Percentiles rank a stretch among this genome's conserved stretches.
phyloP scores from a whole-genome alignment of 2,797 vertebrate species.

The Pteronotus mesoamericanus region DNA sequence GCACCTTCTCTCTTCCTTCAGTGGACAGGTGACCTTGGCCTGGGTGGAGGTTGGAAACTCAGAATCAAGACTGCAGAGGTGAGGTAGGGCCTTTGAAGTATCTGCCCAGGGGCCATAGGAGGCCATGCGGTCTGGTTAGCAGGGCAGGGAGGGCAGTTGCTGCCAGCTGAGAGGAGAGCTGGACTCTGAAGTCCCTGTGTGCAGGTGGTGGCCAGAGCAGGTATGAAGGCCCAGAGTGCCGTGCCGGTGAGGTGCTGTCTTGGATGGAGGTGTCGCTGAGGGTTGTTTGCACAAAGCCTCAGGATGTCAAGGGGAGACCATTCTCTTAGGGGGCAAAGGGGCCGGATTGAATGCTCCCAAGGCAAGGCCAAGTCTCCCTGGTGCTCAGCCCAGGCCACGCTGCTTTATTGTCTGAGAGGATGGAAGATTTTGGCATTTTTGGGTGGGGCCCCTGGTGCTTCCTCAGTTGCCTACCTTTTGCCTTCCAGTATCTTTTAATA shows the following conservation, averaged over 20 bases:
- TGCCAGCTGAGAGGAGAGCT: background rate
- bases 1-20: background rate
- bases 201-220: background rate
- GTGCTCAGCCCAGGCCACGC: background rate
- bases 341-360: fast-evolving
- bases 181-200: background rate
- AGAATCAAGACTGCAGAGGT: background rate
- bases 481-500: background rate
- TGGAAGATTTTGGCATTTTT: background rate
- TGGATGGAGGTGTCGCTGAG: background rate
- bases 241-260: fast-evolving
- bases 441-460: background rate
- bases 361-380: background rate
- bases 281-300: background rate
- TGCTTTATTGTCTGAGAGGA: background rate
- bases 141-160: background rate
- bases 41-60: background rate
- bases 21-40: background rate
- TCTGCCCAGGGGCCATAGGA: background rate
- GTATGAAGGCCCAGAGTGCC: background rate
- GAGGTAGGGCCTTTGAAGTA: background rate
- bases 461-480: background rate
- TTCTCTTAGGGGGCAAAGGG: background rate
- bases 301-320: background rate
- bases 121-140: background rate